A percentile compares a stretch with the other conserved stretches of the same genome.
These are phyloP conservation scores for Zaprionus inermis DNA, from an alignment of 1,140 invertebrate species.

Conservation along the genomic window DNA sequence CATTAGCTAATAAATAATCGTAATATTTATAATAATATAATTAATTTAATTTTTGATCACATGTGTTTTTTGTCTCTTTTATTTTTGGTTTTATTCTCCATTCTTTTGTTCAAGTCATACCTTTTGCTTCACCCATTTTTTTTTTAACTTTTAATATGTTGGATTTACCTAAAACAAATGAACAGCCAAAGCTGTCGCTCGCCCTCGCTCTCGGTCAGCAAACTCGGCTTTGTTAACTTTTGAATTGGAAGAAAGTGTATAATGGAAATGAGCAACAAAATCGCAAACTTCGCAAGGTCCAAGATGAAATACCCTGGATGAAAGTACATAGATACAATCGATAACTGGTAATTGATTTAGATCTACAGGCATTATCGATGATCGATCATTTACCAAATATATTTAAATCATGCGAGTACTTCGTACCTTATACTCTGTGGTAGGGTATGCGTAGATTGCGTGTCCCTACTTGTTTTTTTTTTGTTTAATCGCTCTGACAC, in stretches of 20 bases:
- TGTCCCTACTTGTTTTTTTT: slow-evolving; percentile 23
- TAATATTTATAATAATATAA: slow-evolving; percentile 68
- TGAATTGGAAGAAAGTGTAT: not conserved
- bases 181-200: not conserved
- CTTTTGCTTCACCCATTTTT: slow-evolving; percentile 37
- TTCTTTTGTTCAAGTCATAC: not conserved
- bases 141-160: slow-evolving; percentile 50
- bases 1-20: slow-evolving; percentile 64
- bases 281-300: too few relatives aligned
- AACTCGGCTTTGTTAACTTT: not conserved
- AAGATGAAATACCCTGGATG: not conserved
- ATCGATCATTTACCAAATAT: too few relatives aligned
- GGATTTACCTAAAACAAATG: slow-evolving; percentile 34
- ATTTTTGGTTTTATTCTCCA: slow-evolving; percentile 31
- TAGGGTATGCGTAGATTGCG: slow-evolving; percentile 1
- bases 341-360: not conserved
- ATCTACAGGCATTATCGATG: not conserved
- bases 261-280: not conserved
- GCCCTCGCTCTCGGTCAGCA: not conserved
- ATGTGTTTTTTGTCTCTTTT: slow-evolving; percentile 66
- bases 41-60: slow-evolving; percentile 80
- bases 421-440: not conserved
- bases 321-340: not conserved
- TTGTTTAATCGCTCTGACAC: slow-evolving; percentile 24
- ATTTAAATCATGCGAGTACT: not conserved